Conservation (phyloP, 2,797 vertebrate genomes). For the Tapera naevia region DNA sequence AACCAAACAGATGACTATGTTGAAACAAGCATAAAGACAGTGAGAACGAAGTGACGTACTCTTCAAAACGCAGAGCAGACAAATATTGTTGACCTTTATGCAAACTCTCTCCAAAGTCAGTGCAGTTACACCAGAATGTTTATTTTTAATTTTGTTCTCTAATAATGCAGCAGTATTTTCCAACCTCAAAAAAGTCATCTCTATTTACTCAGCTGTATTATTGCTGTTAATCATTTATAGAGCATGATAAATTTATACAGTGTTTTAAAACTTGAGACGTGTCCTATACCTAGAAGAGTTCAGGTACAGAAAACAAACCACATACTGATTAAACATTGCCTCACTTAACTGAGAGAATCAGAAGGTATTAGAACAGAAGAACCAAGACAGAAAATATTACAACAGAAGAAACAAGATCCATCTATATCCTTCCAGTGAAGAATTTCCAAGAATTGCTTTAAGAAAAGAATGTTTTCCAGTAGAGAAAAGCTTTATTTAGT, state of each 20-base stretch:
- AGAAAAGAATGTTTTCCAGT: neutral
- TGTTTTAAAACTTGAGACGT: neutral
- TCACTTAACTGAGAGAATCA: neutral
- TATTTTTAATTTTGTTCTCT: slow-evolving; percentile 63
- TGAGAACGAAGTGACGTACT: neutral
- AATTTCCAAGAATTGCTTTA: neutral
- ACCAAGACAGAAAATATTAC: neutral
- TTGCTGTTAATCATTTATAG: slow-evolving; percentile 47
- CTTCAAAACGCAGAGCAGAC: slow-evolving; percentile 25
- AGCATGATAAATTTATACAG: neutral
- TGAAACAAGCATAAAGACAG: slow-evolving; percentile 46
- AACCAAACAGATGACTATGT: slow-evolving; percentile 47
- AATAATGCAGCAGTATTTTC: slow-evolving; percentile 40
- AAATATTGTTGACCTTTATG: slow-evolving; percentile 60
- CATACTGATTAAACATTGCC: neutral
- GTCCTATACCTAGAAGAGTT: neutral
- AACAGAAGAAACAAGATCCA: neutral
- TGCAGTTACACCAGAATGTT: slow-evolving; percentile 32
- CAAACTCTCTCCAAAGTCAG: slow-evolving; percentile 19
- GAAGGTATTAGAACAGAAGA: neutral
- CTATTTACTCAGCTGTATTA: slow-evolving; percentile 57
- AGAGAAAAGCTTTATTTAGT: neutral
- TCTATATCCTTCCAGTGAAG: neutral
- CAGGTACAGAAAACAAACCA: neutral
- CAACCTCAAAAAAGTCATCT: slow-evolving; percentile 36